A percentile compares a stretch with the other conserved stretches of the same genome.
Conservation (phyloP, 30 jellyfish, hydroid and myxozoan species). For the Cassiopea xamachana region DNA sequence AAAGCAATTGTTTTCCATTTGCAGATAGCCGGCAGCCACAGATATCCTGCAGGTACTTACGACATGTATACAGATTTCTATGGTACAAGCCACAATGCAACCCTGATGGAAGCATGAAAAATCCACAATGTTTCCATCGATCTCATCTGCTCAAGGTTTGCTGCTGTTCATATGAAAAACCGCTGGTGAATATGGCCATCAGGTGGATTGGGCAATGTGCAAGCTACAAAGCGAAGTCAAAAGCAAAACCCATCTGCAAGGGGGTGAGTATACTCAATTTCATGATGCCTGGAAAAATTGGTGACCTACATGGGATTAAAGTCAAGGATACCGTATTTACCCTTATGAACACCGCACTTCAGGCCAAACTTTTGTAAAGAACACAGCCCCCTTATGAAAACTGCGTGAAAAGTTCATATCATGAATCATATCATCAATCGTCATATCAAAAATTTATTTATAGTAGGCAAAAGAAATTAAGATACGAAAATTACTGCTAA, state of each 20-base stretch:
- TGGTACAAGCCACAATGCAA: conserved; percentile 61
- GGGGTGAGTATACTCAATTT: conserved; percentile 11
- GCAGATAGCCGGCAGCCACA: conserved; percentile 29
- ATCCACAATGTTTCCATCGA: conserved; percentile 53
- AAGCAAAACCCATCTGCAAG: background rate
- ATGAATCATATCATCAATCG: no score
- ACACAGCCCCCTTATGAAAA: no score
- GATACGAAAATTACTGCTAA: no score
- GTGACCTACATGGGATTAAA: background rate
- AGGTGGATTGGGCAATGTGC: conserved; percentile 59
- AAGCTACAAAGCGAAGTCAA: background rate
- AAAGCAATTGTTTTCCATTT: no score
- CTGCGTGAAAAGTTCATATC: no score
- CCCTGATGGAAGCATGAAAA: conserved; percentile 47
- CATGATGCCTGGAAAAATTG: no score
- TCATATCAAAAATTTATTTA: no score
- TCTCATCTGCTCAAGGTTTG: background rate
- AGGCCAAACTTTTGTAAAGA: no score
- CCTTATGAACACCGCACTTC: no score
- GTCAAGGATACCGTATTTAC: no score
- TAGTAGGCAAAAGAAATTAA: no score
- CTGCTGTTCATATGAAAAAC: conserved; percentile 29
- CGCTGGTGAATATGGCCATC: background rate
- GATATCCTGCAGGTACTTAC: conserved; percentile 35
- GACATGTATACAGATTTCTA: conserved; percentile 40